Conservation (phyloP, 2,113 vertebrate genomes). For the Corythornis cristatus region DNA sequence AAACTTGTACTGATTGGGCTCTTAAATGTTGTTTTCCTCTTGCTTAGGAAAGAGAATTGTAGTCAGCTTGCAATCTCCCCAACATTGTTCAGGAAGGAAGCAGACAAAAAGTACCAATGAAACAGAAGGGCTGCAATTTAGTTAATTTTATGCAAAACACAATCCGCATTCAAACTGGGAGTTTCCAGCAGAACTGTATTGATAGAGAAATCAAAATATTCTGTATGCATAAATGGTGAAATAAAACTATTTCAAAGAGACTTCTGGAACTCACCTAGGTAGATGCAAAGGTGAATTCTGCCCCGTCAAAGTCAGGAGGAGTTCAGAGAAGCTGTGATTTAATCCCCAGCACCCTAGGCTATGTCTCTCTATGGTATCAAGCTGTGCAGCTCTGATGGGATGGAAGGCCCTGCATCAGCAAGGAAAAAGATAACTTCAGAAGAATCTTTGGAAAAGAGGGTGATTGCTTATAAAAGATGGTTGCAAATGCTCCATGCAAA, state of each 20-base stretch:
- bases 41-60: slow-evolving; percentile 53
- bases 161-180: slow-evolving; percentile 58
- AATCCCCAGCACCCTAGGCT: neutral
- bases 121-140: slow-evolving; percentile 65
- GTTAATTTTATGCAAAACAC: slow-evolving; percentile 64
- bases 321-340: neutral
- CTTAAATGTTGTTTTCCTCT: slow-evolving; percentile 44
- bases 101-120: slow-evolving; percentile 55
- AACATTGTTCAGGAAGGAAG: slow-evolving; percentile 57
- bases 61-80: slow-evolving; percentile 69
- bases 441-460: neutral
- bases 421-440: neutral
- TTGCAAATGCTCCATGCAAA: neutral
- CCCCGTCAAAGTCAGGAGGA: neutral
- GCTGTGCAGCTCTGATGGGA: neutral
- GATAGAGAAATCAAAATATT: slow-evolving; percentile 40
- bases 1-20: slow-evolving; percentile 54
- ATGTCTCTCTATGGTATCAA: accelerated
- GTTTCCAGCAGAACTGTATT: slow-evolving; percentile 38
- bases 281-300: neutral
- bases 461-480: neutral
- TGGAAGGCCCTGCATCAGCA: neutral
- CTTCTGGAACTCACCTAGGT: neutral
- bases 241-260: neutral
- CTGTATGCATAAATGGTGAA: neutral